Conservation (phyloP, 2,888 invertebrate species). For the Hypercompe scribonia region DNA sequence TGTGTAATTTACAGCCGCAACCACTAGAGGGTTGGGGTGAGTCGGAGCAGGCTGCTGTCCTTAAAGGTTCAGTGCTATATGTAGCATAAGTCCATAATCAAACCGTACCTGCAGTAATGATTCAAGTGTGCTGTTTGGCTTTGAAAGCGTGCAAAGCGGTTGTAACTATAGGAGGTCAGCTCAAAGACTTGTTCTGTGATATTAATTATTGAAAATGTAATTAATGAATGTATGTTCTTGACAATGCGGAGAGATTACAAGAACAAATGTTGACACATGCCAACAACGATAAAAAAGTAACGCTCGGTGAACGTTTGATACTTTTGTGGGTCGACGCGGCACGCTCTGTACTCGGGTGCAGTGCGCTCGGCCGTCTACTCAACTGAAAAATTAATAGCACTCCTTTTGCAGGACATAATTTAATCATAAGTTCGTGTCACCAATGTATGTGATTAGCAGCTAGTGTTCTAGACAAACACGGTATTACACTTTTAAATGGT, state of each 20-base stretch:
- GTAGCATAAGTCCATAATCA: conserved; percentile 7
- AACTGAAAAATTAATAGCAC: neutral
- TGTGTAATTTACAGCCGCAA: no score
- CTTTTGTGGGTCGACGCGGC: neutral
- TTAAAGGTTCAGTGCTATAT: conserved; percentile 1
- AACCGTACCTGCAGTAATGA: conserved; percentile 6
- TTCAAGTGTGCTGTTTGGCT: neutral
- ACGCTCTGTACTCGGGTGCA: neutral
- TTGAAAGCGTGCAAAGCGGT: neutral
- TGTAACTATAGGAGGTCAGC: neutral
- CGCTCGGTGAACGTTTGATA: neutral
- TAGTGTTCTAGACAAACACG: neutral
- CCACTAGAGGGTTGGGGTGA: no score
- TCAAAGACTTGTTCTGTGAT: neutral
- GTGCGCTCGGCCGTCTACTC: neutral
- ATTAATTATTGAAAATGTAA: neutral
- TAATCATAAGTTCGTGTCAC: neutral
- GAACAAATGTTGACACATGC: conserved; percentile 1
- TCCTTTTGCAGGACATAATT: neutral
- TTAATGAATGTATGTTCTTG: neutral
- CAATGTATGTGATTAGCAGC: neutral
- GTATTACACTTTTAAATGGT: no score
- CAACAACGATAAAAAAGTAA: neutral
- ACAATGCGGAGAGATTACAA: neutral
- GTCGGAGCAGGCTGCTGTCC: conserved; percentile 13